These are phyloP conservation scores for Eumacrocentrus americanus DNA, from an alignment of 2,888 invertebrate species.

Conservation along the genomic window DNA sequence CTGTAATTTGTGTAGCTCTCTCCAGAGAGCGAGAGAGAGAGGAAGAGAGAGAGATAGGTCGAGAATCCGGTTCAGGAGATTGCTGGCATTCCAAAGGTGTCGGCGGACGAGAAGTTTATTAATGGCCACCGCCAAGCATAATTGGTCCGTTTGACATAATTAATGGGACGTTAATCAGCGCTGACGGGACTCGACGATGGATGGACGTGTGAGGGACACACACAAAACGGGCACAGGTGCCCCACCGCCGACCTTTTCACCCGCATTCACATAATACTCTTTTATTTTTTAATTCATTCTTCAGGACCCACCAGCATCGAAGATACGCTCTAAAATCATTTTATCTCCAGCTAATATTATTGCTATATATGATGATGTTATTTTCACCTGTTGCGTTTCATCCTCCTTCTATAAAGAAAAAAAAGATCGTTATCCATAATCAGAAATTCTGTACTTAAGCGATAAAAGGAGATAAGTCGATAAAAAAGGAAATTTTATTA, in stretches of 20 bases:
- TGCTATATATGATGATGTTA: no score
- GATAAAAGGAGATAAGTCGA: no score
- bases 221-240: slow-evolving; percentile 35
- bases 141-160: slow-evolving; percentile 50
- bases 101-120: slow-evolving; percentile 41
- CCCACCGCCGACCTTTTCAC: slow-evolving; percentile 33
- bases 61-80: slow-evolving; percentile 31
- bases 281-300: slow-evolving; percentile 23
- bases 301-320: slow-evolving; percentile 12
- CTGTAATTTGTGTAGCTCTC: slow-evolving; percentile 14
- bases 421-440: no score
- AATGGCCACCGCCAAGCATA: slow-evolving; percentile 42
- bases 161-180: slow-evolving; percentile 50
- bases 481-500: no score
- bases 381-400: no score
- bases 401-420: no score
- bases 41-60: slow-evolving; percentile 18
- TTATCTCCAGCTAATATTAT: no score
- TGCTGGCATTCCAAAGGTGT: slow-evolving; percentile 29
- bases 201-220: slow-evolving; percentile 32
- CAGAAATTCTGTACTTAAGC: no score
- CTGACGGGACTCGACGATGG: slow-evolving; percentile 44
- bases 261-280: slow-evolving; percentile 31
- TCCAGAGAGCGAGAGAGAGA: background rate
- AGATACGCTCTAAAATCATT: background rate